These are phyloP conservation scores for Coleophora flavipennella DNA, from an alignment of 2,888 invertebrate genomes.

Conservation along the genomic window DNA sequence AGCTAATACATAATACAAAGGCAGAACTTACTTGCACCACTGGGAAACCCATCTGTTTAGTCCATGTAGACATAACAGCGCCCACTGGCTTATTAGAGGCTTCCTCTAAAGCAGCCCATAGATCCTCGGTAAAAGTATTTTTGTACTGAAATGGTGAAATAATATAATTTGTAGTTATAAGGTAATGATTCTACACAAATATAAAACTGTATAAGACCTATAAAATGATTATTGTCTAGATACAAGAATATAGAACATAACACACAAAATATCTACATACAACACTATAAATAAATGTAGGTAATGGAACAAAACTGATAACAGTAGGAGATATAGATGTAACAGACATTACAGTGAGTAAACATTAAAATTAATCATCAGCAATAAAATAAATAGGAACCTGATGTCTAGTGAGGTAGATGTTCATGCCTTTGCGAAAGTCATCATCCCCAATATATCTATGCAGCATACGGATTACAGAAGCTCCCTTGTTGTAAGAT, in stretches of 20 bases:
- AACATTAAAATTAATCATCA: too few relatives aligned
- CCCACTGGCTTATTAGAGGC: constrained; percentile 92
- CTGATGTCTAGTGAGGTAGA: constrained; percentile 88
- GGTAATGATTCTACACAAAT: background rate
- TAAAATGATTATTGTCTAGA: too few relatives aligned
- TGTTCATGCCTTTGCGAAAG: constrained; percentile 93
- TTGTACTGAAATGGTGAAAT: constrained; percentile 75
- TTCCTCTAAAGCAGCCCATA: constrained; percentile 92
- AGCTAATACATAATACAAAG: too few relatives aligned
- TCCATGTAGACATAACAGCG: constrained; percentile 97
- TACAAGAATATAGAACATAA: too few relatives aligned
- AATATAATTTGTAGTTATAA: background rate
- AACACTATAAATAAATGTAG: too few relatives aligned
- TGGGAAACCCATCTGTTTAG: constrained; percentile 95
- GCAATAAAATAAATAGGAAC: constrained; percentile 24
- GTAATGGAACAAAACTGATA: constrained; percentile 1
- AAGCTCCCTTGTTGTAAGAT: constrained; percentile 96
- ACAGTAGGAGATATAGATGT: constrained; percentile 3
- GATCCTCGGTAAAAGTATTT: constrained; percentile 93
- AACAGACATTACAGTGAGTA: too few relatives aligned
- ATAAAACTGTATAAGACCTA: too few relatives aligned
- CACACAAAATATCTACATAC: too few relatives aligned
- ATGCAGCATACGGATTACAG: constrained; percentile 95
- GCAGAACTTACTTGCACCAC: constrained; percentile 68
- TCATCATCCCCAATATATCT: constrained; percentile 93